Evolutionary conservation across 2,888 invertebrate genomes (phyloP).

Genomic region (Cylloceria caligata): DNA sequence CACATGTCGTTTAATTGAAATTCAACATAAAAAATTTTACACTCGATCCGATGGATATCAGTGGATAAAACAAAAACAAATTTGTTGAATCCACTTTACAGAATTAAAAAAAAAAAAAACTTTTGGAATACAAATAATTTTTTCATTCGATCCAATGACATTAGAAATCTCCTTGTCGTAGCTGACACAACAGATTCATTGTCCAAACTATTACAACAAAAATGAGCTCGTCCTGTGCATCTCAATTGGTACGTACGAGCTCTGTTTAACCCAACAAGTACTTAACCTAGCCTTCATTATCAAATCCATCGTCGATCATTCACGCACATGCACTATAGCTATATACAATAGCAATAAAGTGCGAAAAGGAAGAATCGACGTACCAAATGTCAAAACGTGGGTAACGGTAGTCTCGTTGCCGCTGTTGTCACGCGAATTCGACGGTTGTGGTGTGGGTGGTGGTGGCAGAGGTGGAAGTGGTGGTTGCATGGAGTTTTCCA

Average conservation of each 20-base stretch:
- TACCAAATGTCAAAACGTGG: constrained; percentile 87
- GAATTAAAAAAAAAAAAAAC: too few species aligned
- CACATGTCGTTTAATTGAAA: too few species aligned
- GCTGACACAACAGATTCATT: too few species aligned
- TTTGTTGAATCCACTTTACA: too few species aligned
- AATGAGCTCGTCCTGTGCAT: constrained; percentile 25
- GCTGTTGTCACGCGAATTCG: constrained; percentile 66
- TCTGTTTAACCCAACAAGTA: neutral
- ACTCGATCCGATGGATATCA: too few species aligned
- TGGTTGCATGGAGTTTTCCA: constrained; percentile 79
- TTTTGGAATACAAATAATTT: too few species aligned
- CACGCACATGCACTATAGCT: neutral
- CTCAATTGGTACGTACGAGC: constrained; percentile 19
- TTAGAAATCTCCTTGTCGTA: too few species aligned
- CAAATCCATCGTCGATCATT: neutral
- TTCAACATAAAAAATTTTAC: too few species aligned
- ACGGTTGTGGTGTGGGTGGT: constrained; percentile 65
- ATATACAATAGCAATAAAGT: neutral
- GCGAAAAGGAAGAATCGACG: constrained; percentile 59
- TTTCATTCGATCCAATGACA: too few species aligned
- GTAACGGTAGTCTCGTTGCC: constrained; percentile 84
- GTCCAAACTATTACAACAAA: too few species aligned
- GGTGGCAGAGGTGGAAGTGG: constrained; percentile 72
- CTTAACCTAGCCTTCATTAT: constrained; percentile 26
- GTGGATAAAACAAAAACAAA: too few species aligned